Base-by-base conservation (phyloP, 2,113 vertebrate genomes). In the Macquaria ambigua region DNA sequence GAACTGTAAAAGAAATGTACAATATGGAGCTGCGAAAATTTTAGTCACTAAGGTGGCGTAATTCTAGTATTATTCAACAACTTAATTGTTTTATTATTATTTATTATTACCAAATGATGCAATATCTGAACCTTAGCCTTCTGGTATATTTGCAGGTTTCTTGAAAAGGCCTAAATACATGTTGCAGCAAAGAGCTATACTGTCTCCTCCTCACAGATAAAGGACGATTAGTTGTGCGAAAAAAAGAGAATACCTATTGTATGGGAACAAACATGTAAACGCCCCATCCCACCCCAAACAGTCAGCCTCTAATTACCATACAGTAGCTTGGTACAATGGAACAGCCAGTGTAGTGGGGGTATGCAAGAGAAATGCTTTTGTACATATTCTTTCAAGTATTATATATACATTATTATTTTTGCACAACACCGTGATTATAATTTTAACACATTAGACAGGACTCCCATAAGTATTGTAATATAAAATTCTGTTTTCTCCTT, bases 241-340 rank as follows among this genome's bases (percentile, higher is more conserved):
- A 76, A 61, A n/a, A 21, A 25, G 3, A 53, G 6, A 68, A 39
- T 37, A 39, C 64, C 39, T 52, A 28, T 67, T 86, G 74, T 68
- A 4, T 67, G 43, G 8, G 1, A 73, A 34, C 56, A 76, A 56
- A 56, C 28, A 63, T 6, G 56, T 11, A 50, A 20, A 64, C 14
- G 1, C 18, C 53, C 18, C 15, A 21, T n/a, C 59, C 23, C 52
- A 50, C 11, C 39, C 15, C 5, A 41, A 66, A 79, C 12, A 68
- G 12, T 50, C 39, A 25, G 46, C 8, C n/a, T 6, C 0, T 41
- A 20, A 79, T 74, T 74, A 66, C 18, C 52, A 78, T 52, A 84
- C 23, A 80, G 25, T 53, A 72, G 28, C 48, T 62, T 70, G n/a
- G 62, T 3, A 50, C 63, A 52, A 23, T 69, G 39, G 52, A 16